Conservation (phyloP, 2,797 vertebrate species). For the Lepidocolaptes lacrymiger region DNA sequence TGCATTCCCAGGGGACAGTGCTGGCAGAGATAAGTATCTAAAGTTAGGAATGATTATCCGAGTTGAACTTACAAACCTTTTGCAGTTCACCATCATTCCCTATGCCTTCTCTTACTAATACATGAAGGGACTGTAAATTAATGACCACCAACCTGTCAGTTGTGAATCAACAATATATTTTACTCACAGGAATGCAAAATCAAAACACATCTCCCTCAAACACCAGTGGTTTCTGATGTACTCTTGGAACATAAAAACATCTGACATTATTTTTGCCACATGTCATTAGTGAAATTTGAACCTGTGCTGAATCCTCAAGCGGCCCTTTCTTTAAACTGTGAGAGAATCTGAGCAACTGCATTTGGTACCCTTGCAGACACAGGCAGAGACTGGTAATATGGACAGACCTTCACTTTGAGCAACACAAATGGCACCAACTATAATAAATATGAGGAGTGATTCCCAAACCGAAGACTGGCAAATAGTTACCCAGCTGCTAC, state of each 20-base stretch:
- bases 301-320: slow-evolving; percentile 39
- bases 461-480: slow-evolving; percentile 74
- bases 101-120: neutral
- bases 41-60: slow-evolving; percentile 63
- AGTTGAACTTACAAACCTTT: slow-evolving; percentile 57
- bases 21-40: slow-evolving; percentile 58
- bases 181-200: slow-evolving; percentile 20
- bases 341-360: slow-evolving; percentile 55
- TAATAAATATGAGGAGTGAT: slow-evolving; percentile 77
- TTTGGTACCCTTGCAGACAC: slow-evolving; percentile 62
- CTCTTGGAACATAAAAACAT: slow-evolving; percentile 32
- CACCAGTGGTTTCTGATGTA: neutral
- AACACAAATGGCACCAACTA: slow-evolving; percentile 60
- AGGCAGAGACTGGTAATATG: slow-evolving; percentile 53
- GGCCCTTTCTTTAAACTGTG: slow-evolving; percentile 29
- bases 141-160: neutral
- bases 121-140: slow-evolving; percentile 39
- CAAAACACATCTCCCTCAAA: slow-evolving; percentile 43
- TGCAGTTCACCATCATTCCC: neutral
- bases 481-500: slow-evolving; percentile 82
- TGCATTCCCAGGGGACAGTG: neutral
- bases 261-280: slow-evolving; percentile 53
- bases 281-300: slow-evolving; percentile 55
- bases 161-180: slow-evolving; percentile 24
- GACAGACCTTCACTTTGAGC: slow-evolving; percentile 71